Evolutionary conservation across 2,797 vertebrate species (phyloP).

Genomic region (Arrhamphus sclerolepis): DNA sequence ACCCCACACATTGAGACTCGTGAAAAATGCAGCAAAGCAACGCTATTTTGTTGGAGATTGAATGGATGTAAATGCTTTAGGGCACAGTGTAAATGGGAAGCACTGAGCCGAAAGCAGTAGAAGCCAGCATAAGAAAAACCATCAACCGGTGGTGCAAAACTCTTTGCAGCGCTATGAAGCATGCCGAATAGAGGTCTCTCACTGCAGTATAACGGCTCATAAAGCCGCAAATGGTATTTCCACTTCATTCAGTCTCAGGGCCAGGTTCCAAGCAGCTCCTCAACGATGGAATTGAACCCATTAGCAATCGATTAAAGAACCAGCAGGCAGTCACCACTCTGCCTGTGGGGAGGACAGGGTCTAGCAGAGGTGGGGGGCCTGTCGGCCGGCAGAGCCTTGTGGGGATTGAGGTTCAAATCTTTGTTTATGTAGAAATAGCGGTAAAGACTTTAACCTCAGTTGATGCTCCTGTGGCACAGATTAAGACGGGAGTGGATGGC

Average conservation of each 20-base stretch:
- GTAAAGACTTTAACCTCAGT: slow-evolving; percentile 57
- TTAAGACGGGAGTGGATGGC: slow-evolving; percentile 29
- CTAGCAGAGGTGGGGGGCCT: slow-evolving; percentile 27
- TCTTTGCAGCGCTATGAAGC: slow-evolving; percentile 78
- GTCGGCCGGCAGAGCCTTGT: slow-evolving; percentile 46
- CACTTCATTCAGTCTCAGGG: slow-evolving; percentile 84
- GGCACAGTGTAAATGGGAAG: slow-evolving; percentile 77
- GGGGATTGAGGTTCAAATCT: slow-evolving; percentile 69
- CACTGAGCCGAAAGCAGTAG: slow-evolving; percentile 74
- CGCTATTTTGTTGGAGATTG: slow-evolving; percentile 68
- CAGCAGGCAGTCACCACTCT: slow-evolving; percentile 80
- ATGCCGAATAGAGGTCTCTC: slow-evolving; percentile 82
- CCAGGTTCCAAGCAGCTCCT: slow-evolving; percentile 82
- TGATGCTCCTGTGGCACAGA: slow-evolving; percentile 56
- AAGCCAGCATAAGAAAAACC: slow-evolving; percentile 74
- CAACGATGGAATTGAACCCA: slow-evolving; percentile 83
- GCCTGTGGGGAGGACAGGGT: slow-evolving; percentile 53
- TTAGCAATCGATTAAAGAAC: slow-evolving; percentile 87
- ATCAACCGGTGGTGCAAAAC: slow-evolving; percentile 79
- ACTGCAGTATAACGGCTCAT: slow-evolving; percentile 85
- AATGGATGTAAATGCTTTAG: slow-evolving; percentile 75
- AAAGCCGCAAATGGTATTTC: slow-evolving; percentile 85
- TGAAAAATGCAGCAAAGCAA: slow-evolving; percentile 72
- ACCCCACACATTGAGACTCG: slow-evolving; percentile 55
- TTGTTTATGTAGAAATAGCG: slow-evolving; percentile 76